Percentiles rank a stretch among this genome's conserved stretches.
Conservation (phyloP, 2,888 invertebrate genomes). For the Laspeyria flexula region DNA sequence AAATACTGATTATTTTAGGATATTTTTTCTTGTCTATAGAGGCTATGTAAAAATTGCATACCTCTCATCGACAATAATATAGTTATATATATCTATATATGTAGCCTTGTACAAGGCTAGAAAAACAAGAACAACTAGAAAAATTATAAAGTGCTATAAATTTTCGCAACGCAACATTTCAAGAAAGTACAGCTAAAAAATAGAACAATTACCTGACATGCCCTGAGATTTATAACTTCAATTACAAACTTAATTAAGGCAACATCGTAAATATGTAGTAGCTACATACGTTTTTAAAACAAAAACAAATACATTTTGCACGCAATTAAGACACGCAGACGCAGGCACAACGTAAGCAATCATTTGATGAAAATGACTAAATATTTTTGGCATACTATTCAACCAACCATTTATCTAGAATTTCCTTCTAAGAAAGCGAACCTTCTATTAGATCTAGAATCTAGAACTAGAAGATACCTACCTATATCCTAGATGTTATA, state of each 20-base stretch:
- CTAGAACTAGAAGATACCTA: too few relatives aligned
- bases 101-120: too few relatives aligned
- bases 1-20: too few relatives aligned
- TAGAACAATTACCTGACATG: slow-evolving; percentile 5
- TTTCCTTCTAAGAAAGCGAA: too few relatives aligned
- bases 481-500: too few relatives aligned
- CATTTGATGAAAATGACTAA: slow-evolving; percentile 24
- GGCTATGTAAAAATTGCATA: too few relatives aligned
- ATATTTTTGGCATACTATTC: too few relatives aligned
- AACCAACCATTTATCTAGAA: too few relatives aligned
- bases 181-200: slow-evolving; percentile 8
- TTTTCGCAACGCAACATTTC: background rate
- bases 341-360: slow-evolving; percentile 15
- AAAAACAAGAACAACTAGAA: background rate
- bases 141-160: slow-evolving; percentile 5
- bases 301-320: slow-evolving; percentile 21
- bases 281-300: slow-evolving; percentile 11
- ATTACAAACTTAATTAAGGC: slow-evolving; percentile 28
- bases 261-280: slow-evolving; percentile 18
- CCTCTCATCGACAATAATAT: too few relatives aligned
- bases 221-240: slow-evolving; percentile 20
- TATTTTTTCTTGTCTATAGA: too few relatives aligned
- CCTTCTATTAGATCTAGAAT: too few relatives aligned
- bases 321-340: background rate
- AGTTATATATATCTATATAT: too few relatives aligned